These are phyloP conservation scores for Plotosus lineatus DNA, from an alignment of 2,113 vertebrate species.

Conservation along the genomic window DNA sequence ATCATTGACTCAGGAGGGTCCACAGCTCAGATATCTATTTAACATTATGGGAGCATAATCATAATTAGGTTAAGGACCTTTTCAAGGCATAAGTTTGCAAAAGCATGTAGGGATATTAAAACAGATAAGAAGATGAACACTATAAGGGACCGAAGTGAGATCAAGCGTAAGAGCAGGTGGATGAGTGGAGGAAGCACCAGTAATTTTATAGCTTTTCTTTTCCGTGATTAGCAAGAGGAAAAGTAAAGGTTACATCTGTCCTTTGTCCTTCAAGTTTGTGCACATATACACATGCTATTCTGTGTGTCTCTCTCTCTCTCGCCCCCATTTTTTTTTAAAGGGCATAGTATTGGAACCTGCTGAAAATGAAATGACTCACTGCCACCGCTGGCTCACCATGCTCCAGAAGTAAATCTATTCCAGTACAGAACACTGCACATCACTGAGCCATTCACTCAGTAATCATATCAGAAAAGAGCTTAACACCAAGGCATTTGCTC, in stretches of 20 bases:
- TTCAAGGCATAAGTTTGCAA: background rate
- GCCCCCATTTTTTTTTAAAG: conserved; percentile 30
- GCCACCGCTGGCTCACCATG: conserved; percentile 20
- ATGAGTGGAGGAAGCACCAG: conserved; percentile 9
- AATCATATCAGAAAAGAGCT: conserved; percentile 20
- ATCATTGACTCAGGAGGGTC: background rate
- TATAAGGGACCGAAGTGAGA: conserved; percentile 18
- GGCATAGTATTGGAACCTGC: conserved; percentile 20
- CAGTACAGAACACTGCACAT: conserved; percentile 11
- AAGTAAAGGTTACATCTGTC: conserved; percentile 46
- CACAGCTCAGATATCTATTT: background rate
- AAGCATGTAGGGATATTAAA: background rate
- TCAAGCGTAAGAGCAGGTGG: conserved; percentile 30
- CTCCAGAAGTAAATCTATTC: conserved; percentile 29
- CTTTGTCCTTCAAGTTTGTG: conserved; percentile 24
- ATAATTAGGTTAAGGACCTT: background rate
- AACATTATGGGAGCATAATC: background rate
- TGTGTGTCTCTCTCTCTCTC: background rate
- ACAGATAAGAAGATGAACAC: background rate
- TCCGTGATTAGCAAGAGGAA: conserved; percentile 25
- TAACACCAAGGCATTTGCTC: conserved; percentile 11
- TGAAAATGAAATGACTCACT: conserved; percentile 45
- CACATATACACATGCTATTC: conserved; percentile 1
- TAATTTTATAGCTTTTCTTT: conserved; percentile 34
- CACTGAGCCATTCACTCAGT: conserved; percentile 23